Evolutionary conservation across 1,140 invertebrate species (phyloP), one percentile per base, ranked within the genome.

Genomic region (Apocrypta bakeri): DNA sequence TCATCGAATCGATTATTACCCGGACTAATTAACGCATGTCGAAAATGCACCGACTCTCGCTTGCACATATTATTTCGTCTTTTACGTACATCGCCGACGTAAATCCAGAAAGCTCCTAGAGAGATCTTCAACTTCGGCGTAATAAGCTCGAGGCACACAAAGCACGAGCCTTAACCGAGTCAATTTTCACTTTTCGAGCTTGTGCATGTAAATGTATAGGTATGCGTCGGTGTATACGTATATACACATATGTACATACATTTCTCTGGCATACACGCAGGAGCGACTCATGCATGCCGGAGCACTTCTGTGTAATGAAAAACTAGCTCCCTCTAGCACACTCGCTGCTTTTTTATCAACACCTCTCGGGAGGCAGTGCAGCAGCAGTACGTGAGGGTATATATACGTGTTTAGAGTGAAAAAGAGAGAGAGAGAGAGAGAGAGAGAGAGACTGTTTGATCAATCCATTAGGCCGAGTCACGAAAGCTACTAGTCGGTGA

Each of bases 401-500:
- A 61, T 64, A 1, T 6, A 76, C 40, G 33, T 76, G 9, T 37
- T 4, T 37, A 37, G 33, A 9, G 2, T 2, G 3, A 9, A 2
- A 37, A 9, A 37, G 33, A 48, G 33, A 37, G 33, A 9, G 33
- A 73, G 42, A 84, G 63, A 17, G 24, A 37, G 24, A 71, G 21
- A 74, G 40, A 81, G 79, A 81, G 81, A 78, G 40, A 64, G 66
- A 83, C 79, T 86, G 85, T 86, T 86, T 86, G 85, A 86, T 86
- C 85, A 85, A 86, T 86, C 84, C 85, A 86, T 83, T 83, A 84
- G 74, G 63, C 56, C 80, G 78, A 82, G 84, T 83, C 82, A 83
- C 78, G 82, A 78, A 85, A 79, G 76, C 72, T 25, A 17, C 56
- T 4, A 66, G 63, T 8, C 40, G 29, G 69, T 71, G 69, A 71